Conservation (phyloP, 1,140 invertebrate genomes). For the Macrosteles quadrilineatus region DNA sequence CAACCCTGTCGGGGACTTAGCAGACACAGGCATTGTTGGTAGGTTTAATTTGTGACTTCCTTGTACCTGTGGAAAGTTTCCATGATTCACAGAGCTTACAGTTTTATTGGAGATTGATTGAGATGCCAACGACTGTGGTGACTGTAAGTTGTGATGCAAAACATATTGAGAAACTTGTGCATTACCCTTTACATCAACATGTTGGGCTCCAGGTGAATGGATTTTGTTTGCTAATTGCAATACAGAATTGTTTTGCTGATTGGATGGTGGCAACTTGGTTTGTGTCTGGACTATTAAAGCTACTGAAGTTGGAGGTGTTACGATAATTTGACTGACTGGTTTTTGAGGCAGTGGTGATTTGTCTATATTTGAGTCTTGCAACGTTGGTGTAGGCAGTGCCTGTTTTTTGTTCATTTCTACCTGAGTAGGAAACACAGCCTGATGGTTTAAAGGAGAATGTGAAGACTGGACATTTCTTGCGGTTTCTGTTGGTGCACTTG, state of each 20-base stretch:
- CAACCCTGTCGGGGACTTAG: not conserved
- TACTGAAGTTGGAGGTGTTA: constrained; percentile 1
- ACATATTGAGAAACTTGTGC: constrained; percentile 12
- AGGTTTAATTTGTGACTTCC: not conserved
- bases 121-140: not conserved
- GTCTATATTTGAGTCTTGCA: not conserved
- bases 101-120: not conserved
- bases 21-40: not conserved
- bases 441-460: not conserved
- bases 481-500: not conserved
- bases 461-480: not conserved
- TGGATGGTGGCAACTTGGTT: not conserved
- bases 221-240: not conserved
- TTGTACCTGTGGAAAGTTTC: too few relatives aligned
- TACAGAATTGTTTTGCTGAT: not conserved
- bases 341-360: not conserved
- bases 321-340: not conserved
- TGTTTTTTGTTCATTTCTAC: not conserved
- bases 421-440: not conserved
- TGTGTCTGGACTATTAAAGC: constrained; percentile 14
- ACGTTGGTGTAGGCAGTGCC: not conserved
- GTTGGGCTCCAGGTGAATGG: not conserved
- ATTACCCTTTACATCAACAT: not conserved
- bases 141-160: not conserved
- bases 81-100: not conserved